Conservation (phyloP, 1,140 invertebrate genomes). For the Conus betulinus region DNA sequence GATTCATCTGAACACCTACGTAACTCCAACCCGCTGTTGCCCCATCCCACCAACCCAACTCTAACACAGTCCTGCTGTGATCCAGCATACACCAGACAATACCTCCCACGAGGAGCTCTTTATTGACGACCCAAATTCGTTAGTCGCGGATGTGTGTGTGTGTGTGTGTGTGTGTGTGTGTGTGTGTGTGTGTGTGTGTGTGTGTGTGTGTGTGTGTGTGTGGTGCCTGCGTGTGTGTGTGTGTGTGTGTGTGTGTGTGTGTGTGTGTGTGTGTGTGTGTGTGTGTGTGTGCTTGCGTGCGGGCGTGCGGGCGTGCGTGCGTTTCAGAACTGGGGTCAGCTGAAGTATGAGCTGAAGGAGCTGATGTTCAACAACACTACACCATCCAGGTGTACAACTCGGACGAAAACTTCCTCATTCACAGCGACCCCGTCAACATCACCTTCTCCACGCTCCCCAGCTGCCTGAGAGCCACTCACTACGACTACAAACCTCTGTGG, state of each 20-base stretch:
- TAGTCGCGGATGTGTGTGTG: neutral
- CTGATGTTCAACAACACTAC: slow-evolving; percentile 39
- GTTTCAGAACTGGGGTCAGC: slow-evolving; percentile 26
- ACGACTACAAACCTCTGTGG: slow-evolving; percentile 51
- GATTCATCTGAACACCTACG: too few relatives aligned
- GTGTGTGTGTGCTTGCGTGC: neutral
- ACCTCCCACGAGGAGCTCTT: too few relatives aligned
- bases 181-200: neutral
- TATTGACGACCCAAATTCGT: too few relatives aligned
- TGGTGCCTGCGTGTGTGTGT: neutral
- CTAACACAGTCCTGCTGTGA: too few relatives aligned
- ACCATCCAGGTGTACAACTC: slow-evolving; percentile 29
- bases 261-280: neutral
- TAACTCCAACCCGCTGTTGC: too few relatives aligned
- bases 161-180: neutral
- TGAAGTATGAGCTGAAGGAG: slow-evolving; percentile 33
- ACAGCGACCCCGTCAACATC: slow-evolving; percentile 19
- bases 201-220: neutral
- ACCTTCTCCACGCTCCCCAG: slow-evolving; percentile 21
- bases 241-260: neutral
- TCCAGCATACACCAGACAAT: too few relatives aligned
- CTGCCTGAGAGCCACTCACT: slow-evolving; percentile 48
- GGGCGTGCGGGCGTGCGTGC: neutral
- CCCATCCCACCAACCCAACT: too few relatives aligned
- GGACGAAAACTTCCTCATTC: slow-evolving; percentile 25